A percentile compares a stretch with the other conserved stretches of the same genome.
Evolutionary conservation across 2,797 vertebrate genomes (phyloP).

Genomic region (Anabas testudineus): DNA sequence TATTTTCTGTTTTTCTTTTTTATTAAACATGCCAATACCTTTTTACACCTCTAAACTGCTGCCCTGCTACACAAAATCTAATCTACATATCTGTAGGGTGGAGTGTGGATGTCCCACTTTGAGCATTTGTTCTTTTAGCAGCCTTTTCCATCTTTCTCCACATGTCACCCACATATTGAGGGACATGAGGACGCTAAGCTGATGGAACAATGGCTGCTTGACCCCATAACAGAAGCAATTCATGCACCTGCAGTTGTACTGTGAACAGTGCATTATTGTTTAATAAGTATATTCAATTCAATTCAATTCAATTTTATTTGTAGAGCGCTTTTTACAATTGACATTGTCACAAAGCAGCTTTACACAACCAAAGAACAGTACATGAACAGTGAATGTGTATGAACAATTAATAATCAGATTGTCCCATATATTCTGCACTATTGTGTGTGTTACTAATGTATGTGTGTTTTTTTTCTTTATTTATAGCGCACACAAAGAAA

Average conservation of each 20-base stretch:
- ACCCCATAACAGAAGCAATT: constrained; percentile 49
- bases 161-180: constrained; percentile 65
- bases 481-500: constrained; percentile 70
- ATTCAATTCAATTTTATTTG: too few species aligned
- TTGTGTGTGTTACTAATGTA: too few species aligned
- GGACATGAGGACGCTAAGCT: constrained; percentile 44
- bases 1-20: background rate
- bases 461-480: too few species aligned
- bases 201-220: constrained; percentile 70
- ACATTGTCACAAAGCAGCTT: too few species aligned
- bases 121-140: constrained; percentile 52
- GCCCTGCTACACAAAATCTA: background rate
- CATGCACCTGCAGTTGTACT: constrained; percentile 52
- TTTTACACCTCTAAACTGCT: background rate
- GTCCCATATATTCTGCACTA: too few species aligned
- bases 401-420: too few species aligned
- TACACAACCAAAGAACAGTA: too few species aligned
- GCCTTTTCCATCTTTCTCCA: constrained; percentile 59
- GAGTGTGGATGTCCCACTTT: constrained; percentile 44
- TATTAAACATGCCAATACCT: too few species aligned
- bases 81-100: constrained; percentile 18
- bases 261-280: constrained; percentile 41
- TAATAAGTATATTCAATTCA: too few species aligned
- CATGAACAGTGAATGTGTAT: too few species aligned
- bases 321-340: too few species aligned